phyloP scores from a whole-genome alignment of 2,797 vertebrate species.

The Trachurus trachurus region DNA sequence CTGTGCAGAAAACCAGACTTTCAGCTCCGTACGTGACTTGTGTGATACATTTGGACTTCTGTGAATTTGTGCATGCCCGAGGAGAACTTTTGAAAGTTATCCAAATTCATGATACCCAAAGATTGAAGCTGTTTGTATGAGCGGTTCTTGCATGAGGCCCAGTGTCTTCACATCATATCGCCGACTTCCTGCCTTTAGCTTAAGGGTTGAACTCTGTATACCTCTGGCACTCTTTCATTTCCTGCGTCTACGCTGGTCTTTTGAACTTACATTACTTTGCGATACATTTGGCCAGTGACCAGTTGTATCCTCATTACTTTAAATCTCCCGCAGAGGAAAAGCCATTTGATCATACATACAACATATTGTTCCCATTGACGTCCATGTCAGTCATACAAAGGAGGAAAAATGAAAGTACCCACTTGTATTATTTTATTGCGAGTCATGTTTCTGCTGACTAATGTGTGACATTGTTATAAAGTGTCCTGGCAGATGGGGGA shows the following conservation, averaged over 20 bases:
- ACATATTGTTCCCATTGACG: conserved; percentile 57
- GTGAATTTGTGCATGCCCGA: not conserved
- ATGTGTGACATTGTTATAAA: conserved; percentile 62
- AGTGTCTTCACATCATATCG: not conserved
- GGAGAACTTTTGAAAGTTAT: too few relatives aligned
- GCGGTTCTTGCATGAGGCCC: conserved; percentile 1
- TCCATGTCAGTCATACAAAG: conserved; percentile 46
- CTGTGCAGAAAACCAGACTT: not conserved
- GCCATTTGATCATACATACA: conserved; percentile 35
- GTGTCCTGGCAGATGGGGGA: conserved; percentile 47
- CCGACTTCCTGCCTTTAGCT: not conserved
- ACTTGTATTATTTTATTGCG: conserved; percentile 73
- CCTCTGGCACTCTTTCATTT: not conserved
- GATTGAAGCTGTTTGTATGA: not conserved
- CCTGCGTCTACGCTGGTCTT: not conserved
- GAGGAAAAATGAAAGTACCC: conserved; percentile 44
- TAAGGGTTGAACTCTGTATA: not conserved
- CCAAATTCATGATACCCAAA: not conserved
- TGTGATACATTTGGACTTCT: not conserved
- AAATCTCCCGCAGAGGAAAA: conserved; percentile 14
- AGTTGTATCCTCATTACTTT: conserved; percentile 6
- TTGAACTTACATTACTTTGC: not conserved
- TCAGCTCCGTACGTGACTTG: not conserved
- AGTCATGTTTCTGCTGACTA: conserved; percentile 62
- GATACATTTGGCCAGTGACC: conserved; percentile 14